phyloP scores from a whole-genome alignment of 2,113 vertebrate genomes.

The Genyomyrus donnyi region DNA sequence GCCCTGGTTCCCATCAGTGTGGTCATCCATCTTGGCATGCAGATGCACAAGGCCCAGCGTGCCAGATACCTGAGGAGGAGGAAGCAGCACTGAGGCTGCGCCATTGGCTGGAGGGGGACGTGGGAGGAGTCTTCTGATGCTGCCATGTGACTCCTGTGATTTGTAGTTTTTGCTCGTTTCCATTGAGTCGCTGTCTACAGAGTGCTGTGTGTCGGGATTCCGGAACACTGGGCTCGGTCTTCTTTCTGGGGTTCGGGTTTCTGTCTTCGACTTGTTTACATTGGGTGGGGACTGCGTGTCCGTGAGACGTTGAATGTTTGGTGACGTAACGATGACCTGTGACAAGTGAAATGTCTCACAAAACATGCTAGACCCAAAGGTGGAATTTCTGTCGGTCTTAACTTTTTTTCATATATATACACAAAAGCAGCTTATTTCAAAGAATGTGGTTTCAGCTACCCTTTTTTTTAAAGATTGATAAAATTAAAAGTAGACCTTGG shows the following conservation, averaged over 20 bases:
- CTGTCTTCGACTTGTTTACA: neutral
- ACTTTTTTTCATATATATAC: neutral
- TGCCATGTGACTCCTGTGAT: neutral
- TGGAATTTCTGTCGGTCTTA: neutral
- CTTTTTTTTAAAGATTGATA: neutral
- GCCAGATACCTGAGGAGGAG: conserved; percentile 64
- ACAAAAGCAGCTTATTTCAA: neutral
- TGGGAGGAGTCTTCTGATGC: neutral
- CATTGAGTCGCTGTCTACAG: neutral
- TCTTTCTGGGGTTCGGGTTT: neutral
- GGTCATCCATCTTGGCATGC: conserved; percentile 48
- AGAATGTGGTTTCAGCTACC: neutral
- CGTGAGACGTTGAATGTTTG: neutral
- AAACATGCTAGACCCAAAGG: neutral
- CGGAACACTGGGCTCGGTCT: neutral
- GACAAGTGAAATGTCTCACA: neutral
- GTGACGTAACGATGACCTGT: too few relatives aligned
- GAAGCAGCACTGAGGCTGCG: conserved; percentile 56
- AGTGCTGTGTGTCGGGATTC: neutral
- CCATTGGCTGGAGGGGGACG: neutral
- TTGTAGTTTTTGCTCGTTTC: neutral
- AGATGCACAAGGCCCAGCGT: conserved; percentile 58
- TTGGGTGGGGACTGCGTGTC: neutral
- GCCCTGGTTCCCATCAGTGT: conserved; percentile 57
- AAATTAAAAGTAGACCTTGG: neutral